These are phyloP conservation scores for Cryptomyrus ogoouensis DNA, from an alignment of 2,113 vertebrate genomes.

Conservation along the genomic window DNA sequence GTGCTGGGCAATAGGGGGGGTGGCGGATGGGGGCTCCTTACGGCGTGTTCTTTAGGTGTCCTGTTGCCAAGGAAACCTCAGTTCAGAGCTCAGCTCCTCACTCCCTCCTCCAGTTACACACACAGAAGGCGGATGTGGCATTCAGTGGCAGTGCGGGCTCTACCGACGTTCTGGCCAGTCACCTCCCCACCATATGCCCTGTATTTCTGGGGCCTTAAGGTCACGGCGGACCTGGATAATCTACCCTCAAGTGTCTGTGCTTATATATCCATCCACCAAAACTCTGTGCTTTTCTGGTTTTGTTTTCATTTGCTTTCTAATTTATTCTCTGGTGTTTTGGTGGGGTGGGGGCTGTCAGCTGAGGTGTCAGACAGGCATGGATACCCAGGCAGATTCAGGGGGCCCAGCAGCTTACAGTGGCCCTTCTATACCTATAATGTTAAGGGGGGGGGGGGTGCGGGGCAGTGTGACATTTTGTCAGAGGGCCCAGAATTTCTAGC, in stretches of 20 bases:
- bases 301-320: neutral
- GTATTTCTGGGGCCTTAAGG: neutral
- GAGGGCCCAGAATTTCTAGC: neutral
- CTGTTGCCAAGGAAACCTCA: constrained; percentile 17
- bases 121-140: neutral
- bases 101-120: neutral
- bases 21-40: neutral
- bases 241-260: neutral
- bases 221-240: neutral
- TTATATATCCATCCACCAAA: neutral
- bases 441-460: neutral
- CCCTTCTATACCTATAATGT: neutral
- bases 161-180: neutral
- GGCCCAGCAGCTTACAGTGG: neutral
- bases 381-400: neutral
- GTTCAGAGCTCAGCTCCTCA: neutral
- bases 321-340: neutral
- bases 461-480: neutral
- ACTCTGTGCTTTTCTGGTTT: neutral
- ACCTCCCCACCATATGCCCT: neutral
- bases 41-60: neutral
- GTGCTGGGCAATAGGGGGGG: neutral
- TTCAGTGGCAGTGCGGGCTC: neutral
- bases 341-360: neutral
- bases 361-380: neutral